Percentiles rank a stretch among this genome's conserved stretches.
Evolutionary conservation across 2,888 invertebrate genomes (phyloP).

Genomic region (Mongoloraphidia duomilia): DNA sequence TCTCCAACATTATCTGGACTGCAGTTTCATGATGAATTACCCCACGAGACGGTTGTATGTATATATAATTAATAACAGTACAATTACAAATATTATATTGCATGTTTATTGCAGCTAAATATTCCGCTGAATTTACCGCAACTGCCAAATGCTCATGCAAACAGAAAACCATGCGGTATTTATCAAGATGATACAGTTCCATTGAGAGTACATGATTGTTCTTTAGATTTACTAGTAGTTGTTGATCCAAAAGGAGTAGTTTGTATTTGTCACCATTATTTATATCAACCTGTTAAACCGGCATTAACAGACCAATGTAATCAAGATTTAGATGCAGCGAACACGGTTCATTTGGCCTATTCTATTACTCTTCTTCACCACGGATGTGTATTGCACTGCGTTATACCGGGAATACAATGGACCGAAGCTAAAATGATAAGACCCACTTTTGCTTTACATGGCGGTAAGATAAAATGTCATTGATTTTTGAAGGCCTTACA

Average conservation of each 20-base stretch:
- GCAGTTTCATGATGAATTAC: conserved; percentile 75
- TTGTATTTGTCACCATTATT: conserved; percentile 68
- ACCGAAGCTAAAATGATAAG: conserved; percentile 57
- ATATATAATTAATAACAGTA: conserved; percentile 1
- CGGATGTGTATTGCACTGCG: conserved; percentile 69
- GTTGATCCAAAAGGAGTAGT: conserved; percentile 60
- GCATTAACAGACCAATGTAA: conserved; percentile 24
- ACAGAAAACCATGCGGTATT: conserved; percentile 43
- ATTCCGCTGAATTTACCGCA: conserved; percentile 72
- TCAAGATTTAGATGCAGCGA: conserved; percentile 17
- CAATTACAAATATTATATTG: background rate
- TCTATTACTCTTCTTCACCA: conserved; percentile 71
- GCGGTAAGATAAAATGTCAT: conserved; percentile 27
- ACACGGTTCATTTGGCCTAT: conserved; percentile 69
- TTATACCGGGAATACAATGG: conserved; percentile 70
- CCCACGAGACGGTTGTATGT: conserved; percentile 74
- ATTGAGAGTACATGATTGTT: conserved; percentile 65
- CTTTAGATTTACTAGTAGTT: conserved; percentile 63
- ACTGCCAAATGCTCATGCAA: conserved; percentile 34
- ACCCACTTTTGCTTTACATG: conserved; percentile 63
- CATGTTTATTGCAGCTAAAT: conserved; percentile 45
- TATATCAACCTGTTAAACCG: conserved; percentile 53
- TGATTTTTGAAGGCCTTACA: too few relatives aligned
- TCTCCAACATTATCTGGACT: conserved; percentile 67
- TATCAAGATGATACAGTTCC: conserved; percentile 75